Evolutionary conservation across 2,888 invertebrate genomes (phyloP), one percentile per base, ranked within the genome.

Genomic region (Agonopterix arenella): DNA sequence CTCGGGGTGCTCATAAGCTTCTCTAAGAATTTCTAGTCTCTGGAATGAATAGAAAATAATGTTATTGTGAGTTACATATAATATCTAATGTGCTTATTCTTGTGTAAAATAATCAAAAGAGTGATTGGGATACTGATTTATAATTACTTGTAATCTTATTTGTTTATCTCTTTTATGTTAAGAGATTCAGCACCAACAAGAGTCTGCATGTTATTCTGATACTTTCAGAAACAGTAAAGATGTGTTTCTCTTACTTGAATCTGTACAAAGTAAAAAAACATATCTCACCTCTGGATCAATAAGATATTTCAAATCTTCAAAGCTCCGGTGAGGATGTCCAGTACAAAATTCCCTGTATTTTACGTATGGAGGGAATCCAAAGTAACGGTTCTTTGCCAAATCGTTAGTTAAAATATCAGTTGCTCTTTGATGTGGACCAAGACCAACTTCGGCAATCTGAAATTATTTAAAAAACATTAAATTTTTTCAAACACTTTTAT

Each of bases 361-460:
- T 91, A 94, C 93, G 75, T 96, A 96, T n/a, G 95, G 93, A 40
- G 95, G 95, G 52, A 96, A 89, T 49, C 95, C 95, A 60, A 94
- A 94, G 71, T 95, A 95, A 52, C 96, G 91, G 50, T 94, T 63
- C 50, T 75, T 76, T 2, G 62, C 56, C 4, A 74, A 43, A 44
- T 76, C 76, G 50, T 59, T 71, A 0, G 70, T 59, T 1, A 61
- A 28, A 0, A 70, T 52, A 28, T 75, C 76, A 0, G 61, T 52
- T 0, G 63, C 58, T 13, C 40, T 36, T 52, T 73, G 72, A 13
- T 55, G 61, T 4, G 61, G 60, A 0, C 70, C 68, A 0, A 74
- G 56, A 1, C 58, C 58, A 1, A 52, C 47, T 49, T 68, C 64
- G 11, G 60, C 61, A 16, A 73, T 52, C 73, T 71, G 52, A 50